Evolutionary conservation across 2,888 invertebrate genomes (phyloP), one percentile per base, ranked within the genome.

Genomic region (Luperina testacea): DNA sequence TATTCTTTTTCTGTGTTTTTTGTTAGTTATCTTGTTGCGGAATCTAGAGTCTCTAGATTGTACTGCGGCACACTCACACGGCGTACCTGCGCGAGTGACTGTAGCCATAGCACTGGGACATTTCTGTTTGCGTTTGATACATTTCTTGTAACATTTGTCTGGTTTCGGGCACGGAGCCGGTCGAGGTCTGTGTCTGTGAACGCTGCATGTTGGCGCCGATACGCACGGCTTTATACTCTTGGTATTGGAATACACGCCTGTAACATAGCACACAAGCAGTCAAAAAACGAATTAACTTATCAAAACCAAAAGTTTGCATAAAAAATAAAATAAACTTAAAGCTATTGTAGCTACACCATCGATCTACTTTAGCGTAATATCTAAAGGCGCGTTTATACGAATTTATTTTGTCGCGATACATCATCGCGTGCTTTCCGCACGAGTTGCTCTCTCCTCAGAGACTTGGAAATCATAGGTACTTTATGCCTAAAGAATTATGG

Each of bases 101-200:
- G 92, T 93, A 4, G 93, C 94, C 92, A 94, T 92, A 20, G 96
- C 94, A 77, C 95, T 95, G 67, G 94, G 94, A 71, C 96, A 96
- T 91, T 94, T 95, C 38, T 78, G 77, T 80, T 94, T 95, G 72
- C 89, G 88, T 83, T 89, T 93, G 71, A 91, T 92, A 84, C 95
- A 94, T 88, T 92, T 94, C 71, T 92, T 91, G 87, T 93, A 95
- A 88, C 96, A 96, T 80, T 93, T 90, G 78, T 96, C 95, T 61
- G 95, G 96, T n/a, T 92, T 78, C 20, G 94, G 92, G 80, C 96
- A 96, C 8, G 96, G 95, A 32, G 94, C 90, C 59, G 94, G 93
- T 61, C 94, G 92, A 4, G 95, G 96, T 83, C 95, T 92, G 83
- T 95, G 95, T 72, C 86, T 94, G 90, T 96, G 96, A 24, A 88